A percentile compares a stretch with the other conserved stretches of the same genome.
Conservation (phyloP, 1,140 invertebrate species). For the Brachionus sp. region DNA sequence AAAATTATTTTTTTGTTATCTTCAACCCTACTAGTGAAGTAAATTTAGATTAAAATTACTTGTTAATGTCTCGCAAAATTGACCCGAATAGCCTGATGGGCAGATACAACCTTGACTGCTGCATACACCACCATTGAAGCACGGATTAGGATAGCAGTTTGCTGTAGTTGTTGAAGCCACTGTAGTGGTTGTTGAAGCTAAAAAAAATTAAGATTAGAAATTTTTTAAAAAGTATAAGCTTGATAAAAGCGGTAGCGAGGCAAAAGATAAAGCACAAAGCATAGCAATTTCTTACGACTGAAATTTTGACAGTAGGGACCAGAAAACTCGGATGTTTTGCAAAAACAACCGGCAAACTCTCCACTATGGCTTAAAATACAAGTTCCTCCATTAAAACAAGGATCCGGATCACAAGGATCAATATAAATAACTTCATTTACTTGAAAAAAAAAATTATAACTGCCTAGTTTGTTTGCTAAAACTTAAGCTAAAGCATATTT, state of each 20-base stretch:
- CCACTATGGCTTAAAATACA: conserved; percentile 55
- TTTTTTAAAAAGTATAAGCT: background rate
- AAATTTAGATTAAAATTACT: conserved; percentile 49
- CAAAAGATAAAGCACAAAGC: background rate
- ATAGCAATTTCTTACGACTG: background rate
- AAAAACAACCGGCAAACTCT: conserved; percentile 38
- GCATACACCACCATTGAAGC: conserved; percentile 45
- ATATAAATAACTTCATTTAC: background rate
- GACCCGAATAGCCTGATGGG: conserved; percentile 79
- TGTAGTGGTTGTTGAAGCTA: conserved; percentile 27
- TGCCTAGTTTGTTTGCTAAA: background rate
- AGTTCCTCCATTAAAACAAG: conserved; percentile 68
- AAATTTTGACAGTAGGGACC: conserved; percentile 34
- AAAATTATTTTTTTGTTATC: background rate
- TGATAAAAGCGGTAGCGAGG: background rate
- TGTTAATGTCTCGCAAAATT: conserved; percentile 66
- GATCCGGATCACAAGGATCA: conserved; percentile 45
- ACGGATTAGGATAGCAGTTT: conserved; percentile 31
- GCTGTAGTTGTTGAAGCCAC: background rate
- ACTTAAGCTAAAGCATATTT: background rate
- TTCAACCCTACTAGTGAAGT: background rate
- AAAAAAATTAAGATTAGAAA: background rate
- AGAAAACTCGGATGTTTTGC: background rate
- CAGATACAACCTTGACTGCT: conserved; percentile 82
- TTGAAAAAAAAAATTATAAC: background rate